Percentiles rank a stretch among this genome's conserved stretches.
phyloP scores from a whole-genome alignment of 2,888 invertebrate species.

The Apamea sordens region DNA sequence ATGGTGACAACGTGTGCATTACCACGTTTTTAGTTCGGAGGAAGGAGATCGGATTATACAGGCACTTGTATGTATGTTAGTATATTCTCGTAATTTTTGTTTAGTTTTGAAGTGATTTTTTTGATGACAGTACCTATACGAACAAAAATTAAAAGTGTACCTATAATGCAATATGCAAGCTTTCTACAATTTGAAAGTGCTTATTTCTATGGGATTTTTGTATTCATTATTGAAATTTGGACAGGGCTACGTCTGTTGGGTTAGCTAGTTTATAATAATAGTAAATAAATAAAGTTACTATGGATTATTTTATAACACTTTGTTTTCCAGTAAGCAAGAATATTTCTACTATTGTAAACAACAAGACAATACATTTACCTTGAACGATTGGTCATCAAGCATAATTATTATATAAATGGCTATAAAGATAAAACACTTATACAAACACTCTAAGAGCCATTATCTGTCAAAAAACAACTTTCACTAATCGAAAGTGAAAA shows the following conservation, averaged over 20 bases:
- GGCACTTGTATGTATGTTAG: too few relatives aligned
- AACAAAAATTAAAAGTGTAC: too few relatives aligned
- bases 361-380: background rate
- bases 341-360: background rate
- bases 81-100: too few relatives aligned
- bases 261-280: background rate
- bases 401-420: background rate
- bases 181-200: too few relatives aligned
- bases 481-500: background rate
- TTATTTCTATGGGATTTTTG: background rate
- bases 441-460: background rate
- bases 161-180: too few relatives aligned
- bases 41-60: too few relatives aligned
- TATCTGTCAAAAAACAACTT: background rate
- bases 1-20: background rate
- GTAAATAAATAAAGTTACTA: background rate
- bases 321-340: too few relatives aligned
- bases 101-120: too few relatives aligned
- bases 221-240: background rate
- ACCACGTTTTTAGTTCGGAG: background rate
- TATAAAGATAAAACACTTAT: conserved; percentile 1
- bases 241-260: background rate
- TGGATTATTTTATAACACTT: background rate
- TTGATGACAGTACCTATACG: too few relatives aligned
- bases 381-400: background rate